Conservation (phyloP, 1,140 invertebrate species). For the Periplaneta americana region DNA sequence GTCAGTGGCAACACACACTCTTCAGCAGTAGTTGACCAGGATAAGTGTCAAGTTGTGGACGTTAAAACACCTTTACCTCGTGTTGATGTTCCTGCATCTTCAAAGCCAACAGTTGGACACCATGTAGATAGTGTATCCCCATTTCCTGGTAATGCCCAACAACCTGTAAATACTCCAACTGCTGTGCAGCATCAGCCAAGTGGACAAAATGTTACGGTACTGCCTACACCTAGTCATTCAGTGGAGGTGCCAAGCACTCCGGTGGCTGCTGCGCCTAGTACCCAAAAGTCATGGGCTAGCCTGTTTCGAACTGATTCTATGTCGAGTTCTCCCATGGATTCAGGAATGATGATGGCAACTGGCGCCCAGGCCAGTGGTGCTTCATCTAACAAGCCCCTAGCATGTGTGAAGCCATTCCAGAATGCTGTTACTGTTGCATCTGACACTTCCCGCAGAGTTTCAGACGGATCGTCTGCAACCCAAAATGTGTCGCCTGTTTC, state of each 20-base stretch:
- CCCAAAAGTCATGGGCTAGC: slow-evolving; percentile 11
- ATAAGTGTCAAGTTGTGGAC: neutral
- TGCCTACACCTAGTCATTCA: neutral
- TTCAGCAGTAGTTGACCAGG: no score
- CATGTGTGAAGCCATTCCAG: slow-evolving; percentile 11
- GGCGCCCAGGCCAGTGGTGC: neutral
- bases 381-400: neutral
- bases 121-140: neutral
- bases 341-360: neutral
- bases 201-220: neutral
- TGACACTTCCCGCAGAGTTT: neutral
- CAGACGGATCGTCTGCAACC: slow-evolving; percentile 19
- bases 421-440: slow-evolving; percentile 8
- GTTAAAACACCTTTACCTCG: neutral
- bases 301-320: neutral
- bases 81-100: neutral
- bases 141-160: neutral
- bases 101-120: neutral
- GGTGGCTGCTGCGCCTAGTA: neutral
- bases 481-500: slow-evolving; percentile 16
- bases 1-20: neutral
- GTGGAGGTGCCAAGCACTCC: neutral
- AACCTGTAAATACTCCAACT: neutral
- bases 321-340: neutral
- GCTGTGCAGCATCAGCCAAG: neutral